Conservation (phyloP, 2,888 invertebrate genomes). For the Dryobotodes eremita region DNA sequence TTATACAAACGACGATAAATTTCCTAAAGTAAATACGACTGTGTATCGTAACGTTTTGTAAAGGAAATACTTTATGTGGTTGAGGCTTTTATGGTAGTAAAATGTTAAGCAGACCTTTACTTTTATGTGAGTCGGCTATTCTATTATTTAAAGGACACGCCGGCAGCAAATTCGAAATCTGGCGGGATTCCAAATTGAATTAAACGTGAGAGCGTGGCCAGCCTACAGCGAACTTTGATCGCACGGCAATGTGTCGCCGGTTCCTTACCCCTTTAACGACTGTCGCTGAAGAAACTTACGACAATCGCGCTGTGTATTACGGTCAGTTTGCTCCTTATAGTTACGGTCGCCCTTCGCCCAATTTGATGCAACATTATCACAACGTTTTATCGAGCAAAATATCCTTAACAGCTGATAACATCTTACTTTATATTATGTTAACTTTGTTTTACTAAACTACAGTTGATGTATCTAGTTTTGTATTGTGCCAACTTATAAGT, state of each 20-base stretch:
- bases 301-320: conserved; percentile 40
- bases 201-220: conserved; percentile 83
- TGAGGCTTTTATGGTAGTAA: conserved; percentile 71
- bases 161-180: conserved; percentile 87
- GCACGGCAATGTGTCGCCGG: conserved; percentile 77
- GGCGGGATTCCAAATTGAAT: conserved; percentile 88
- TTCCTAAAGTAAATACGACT: conserved; percentile 31
- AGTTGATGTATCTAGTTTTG: conserved; percentile 37
- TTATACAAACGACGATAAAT: conserved; percentile 49
- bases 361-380: conserved; percentile 53
- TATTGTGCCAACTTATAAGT: conserved; percentile 36
- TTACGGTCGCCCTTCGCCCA: conserved; percentile 7
- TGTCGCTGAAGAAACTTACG: conserved; percentile 59
- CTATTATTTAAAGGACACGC: conserved; percentile 87
- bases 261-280: conserved; percentile 66
- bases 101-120: conserved; percentile 77
- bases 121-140: conserved; percentile 81
- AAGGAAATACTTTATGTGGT: conserved; percentile 62
- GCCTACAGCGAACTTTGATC: conserved; percentile 83
- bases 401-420: conserved; percentile 31
- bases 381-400: conserved; percentile 28
- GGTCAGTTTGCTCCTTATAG: conserved; percentile 43
- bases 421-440: conserved; percentile 25
- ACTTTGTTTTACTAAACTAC: conserved; percentile 23
- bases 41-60: conserved; percentile 54